Conservation (phyloP, 2,797 vertebrate species). For the Platyrinchus mystaceus region DNA sequence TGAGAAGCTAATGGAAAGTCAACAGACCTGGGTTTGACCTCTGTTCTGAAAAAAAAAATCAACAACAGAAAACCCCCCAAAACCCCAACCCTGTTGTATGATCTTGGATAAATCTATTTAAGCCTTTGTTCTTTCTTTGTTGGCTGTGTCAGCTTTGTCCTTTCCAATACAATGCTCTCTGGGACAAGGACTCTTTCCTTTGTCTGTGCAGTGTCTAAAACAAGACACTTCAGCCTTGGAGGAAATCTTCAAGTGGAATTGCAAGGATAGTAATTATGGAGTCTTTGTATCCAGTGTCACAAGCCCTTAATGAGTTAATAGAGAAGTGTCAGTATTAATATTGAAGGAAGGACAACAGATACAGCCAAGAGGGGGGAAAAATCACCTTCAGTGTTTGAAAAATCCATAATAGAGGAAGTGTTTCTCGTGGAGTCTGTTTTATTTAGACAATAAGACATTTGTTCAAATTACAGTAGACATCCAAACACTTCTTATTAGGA, state of each 20-base stretch:
- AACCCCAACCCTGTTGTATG: rapidly evolving
- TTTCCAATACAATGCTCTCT: neutral
- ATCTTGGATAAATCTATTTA: neutral
- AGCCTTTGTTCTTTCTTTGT: neutral
- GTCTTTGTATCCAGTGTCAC: slow-evolving; percentile 54
- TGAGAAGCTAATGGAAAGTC: neutral
- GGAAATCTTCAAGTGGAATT: slow-evolving; percentile 32
- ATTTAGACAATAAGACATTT: slow-evolving; percentile 53
- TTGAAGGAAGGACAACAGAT: slow-evolving; percentile 27
- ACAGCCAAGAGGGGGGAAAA: neutral
- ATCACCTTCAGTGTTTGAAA: neutral
- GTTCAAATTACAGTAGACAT: slow-evolving; percentile 52
- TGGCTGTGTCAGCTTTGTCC: neutral
- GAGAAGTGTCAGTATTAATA: slow-evolving; percentile 55
- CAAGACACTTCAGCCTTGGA: slow-evolving; percentile 10
- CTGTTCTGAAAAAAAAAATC: rapidly evolving
- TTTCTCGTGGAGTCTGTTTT: slow-evolving; percentile 41
- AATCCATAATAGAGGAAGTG: slow-evolving; percentile 21
- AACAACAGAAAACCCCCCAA: neutral
- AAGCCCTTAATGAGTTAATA: slow-evolving; percentile 44
- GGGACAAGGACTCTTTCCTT: neutral
- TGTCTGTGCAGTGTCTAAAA: neutral
- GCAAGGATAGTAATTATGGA: slow-evolving; percentile 59
- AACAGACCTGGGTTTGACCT: neutral
- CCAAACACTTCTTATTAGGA: slow-evolving; percentile 50